Percentiles rank a stretch among this genome's conserved stretches.
Conservation (phyloP, 2,888 invertebrate species). For the Colletes collaris region DNA sequence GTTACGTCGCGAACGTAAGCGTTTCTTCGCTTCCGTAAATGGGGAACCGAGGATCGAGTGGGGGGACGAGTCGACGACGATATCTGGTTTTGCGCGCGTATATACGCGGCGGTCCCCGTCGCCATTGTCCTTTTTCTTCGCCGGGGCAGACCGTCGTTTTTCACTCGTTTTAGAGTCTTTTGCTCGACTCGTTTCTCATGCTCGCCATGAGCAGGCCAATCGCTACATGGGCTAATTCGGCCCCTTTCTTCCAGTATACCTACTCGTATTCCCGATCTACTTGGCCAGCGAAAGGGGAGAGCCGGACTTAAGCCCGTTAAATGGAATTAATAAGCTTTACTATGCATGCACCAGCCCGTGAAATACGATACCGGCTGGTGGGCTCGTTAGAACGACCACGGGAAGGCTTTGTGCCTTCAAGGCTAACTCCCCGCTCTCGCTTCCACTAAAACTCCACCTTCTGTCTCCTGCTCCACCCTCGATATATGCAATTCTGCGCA, state of each 20-base stretch:
- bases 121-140: constrained; percentile 43
- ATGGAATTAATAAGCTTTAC: constrained; percentile 81
- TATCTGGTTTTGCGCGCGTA: constrained; percentile 62
- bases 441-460: constrained; percentile 52
- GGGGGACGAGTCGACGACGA: constrained; percentile 57
- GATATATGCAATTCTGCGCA: background rate
- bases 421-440: constrained; percentile 61
- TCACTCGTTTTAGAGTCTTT: constrained; percentile 59
- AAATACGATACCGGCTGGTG: constrained; percentile 79
- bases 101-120: constrained; percentile 41
- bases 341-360: constrained; percentile 79
- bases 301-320: constrained; percentile 78
- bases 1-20: constrained; percentile 63
- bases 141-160: constrained; percentile 24
- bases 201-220: constrained; percentile 68
- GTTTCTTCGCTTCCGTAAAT: constrained; percentile 63
- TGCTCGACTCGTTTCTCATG: constrained; percentile 73
- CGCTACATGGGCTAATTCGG: constrained; percentile 69
- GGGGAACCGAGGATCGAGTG: constrained; percentile 42
- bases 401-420: constrained; percentile 76
- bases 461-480: constrained; percentile 25
- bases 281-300: constrained; percentile 64
- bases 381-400: constrained; percentile 74
- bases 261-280: constrained; percentile 76
- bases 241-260: constrained; percentile 64